Evolutionary conservation across 2,113 vertebrate species (phyloP).

Genomic region (Esox niger): DNA sequence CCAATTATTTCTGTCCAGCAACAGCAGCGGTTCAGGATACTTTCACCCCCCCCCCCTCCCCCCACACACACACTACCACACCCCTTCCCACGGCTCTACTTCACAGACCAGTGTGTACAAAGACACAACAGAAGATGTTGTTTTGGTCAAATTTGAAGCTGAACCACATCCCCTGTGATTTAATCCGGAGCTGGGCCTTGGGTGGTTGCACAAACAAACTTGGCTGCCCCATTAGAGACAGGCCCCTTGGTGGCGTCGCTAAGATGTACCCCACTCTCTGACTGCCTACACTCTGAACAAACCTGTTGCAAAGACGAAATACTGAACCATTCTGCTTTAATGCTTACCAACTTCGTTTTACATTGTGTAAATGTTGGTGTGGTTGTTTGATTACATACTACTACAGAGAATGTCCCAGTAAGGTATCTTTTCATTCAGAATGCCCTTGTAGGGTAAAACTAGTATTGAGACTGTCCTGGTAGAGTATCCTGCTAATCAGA

Average conservation of each 20-base stretch:
- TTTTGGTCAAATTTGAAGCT: slow-evolving; percentile 49
- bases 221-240: slow-evolving; percentile 43
- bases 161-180: slow-evolving; percentile 65
- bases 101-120: slow-evolving; percentile 23
- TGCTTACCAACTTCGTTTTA: slow-evolving; percentile 23
- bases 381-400: neutral
- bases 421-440: too few relatives aligned
- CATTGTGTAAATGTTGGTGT: slow-evolving; percentile 7
- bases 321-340: slow-evolving; percentile 20
- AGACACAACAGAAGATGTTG: slow-evolving; percentile 29
- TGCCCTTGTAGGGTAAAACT: too few relatives aligned
- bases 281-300: neutral
- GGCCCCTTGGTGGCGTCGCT: slow-evolving; percentile 22
- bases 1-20: neutral
- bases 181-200: slow-evolving; percentile 51
- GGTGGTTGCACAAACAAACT: slow-evolving; percentile 58
- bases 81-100: neutral
- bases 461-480: too few relatives aligned
- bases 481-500: too few relatives aligned
- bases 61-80: slow-evolving; percentile 6
- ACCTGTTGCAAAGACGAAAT: slow-evolving; percentile 19
- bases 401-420: slow-evolving; percentile 9
- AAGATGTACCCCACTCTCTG: neutral
- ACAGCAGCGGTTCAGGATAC: slow-evolving; percentile 1
- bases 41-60: neutral